Percentiles rank a stretch among this genome's conserved stretches.
Evolutionary conservation across 2,888 invertebrate species (phyloP).

Genomic region (Polia nebulosa): DNA sequence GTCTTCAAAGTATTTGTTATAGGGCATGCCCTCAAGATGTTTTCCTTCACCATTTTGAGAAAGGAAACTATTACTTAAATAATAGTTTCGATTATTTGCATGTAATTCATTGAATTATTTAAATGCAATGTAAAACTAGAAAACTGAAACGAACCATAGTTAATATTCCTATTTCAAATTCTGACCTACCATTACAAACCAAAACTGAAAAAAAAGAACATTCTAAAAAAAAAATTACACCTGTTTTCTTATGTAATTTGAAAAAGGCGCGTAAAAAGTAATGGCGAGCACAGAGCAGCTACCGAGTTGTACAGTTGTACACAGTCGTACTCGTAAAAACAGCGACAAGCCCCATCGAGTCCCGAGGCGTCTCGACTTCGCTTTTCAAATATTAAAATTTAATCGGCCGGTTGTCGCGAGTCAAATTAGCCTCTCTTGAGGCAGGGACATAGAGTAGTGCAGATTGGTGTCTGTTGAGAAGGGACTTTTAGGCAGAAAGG

Average conservation of each 20-base stretch:
- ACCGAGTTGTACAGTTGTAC: conserved; percentile 67
- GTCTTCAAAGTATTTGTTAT: too few species aligned
- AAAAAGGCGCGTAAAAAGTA: conserved; percentile 63
- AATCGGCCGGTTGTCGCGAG: conserved; percentile 91
- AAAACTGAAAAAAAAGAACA: conserved; percentile 11
- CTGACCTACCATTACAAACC: background rate
- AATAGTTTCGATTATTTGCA: too few species aligned
- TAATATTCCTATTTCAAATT: background rate
- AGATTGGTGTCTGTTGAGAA: conserved; percentile 2
- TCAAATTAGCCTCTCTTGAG: conserved; percentile 90
- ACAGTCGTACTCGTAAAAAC: conserved; percentile 77
- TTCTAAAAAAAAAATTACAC: conserved; percentile 42
- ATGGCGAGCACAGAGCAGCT: conserved; percentile 51
- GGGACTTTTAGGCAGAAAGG: conserved; percentile 35
- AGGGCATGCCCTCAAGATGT: too few species aligned
- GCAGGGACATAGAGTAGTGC: conserved; percentile 76
- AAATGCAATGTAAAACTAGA: too few species aligned
- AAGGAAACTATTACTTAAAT: too few species aligned
- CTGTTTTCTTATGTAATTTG: conserved; percentile 54
- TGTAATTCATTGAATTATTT: too few species aligned
- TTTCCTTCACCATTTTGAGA: too few species aligned
- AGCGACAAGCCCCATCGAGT: conserved; percentile 83
- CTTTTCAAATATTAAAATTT: conserved; percentile 92
- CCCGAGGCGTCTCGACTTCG: conserved; percentile 79
- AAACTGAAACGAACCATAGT: too few species aligned